These are phyloP conservation scores for Microtus montanus DNA, from an alignment of 2,113 vertebrate genomes.

Conservation along the genomic window DNA sequence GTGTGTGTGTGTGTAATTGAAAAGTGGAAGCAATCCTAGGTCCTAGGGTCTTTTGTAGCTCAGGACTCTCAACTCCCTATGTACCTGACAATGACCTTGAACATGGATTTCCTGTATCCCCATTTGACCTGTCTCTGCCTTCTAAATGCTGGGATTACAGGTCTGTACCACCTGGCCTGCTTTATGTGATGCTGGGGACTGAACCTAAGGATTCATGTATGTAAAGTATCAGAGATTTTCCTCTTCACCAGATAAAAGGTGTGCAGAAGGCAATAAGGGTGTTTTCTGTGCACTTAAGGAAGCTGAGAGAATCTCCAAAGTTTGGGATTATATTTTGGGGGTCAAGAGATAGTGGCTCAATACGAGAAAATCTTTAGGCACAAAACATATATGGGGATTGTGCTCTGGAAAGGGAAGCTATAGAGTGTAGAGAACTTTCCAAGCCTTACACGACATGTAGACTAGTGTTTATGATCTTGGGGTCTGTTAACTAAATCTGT, in stretches of 20 bases:
- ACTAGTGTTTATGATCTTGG: constrained; percentile 49
- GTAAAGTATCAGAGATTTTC: neutral
- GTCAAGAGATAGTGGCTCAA: constrained; percentile 32
- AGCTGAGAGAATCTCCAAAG: constrained; percentile 4
- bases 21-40: constrained; percentile 45
- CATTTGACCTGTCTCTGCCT: neutral
- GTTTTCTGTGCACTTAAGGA: constrained; percentile 38
- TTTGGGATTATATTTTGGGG: constrained; percentile 32
- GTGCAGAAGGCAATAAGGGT: neutral
- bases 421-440: neutral
- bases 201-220: neutral
- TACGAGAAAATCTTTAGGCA: constrained; percentile 25
- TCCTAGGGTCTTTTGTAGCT: neutral
- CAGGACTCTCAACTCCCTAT: neutral
- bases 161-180: neutral
- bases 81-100: neutral
- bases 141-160: neutral
- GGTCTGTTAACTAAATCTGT: constrained; percentile 46
- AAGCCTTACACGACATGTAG: constrained; percentile 35
- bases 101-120: neutral
- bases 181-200: neutral
- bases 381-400: neutral
- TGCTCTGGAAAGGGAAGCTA: neutral
- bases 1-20: neutral
- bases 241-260: neutral